Evolutionary conservation across 2,888 invertebrate genomes (phyloP).

Genomic region (Tenthredo distinguenda): DNA sequence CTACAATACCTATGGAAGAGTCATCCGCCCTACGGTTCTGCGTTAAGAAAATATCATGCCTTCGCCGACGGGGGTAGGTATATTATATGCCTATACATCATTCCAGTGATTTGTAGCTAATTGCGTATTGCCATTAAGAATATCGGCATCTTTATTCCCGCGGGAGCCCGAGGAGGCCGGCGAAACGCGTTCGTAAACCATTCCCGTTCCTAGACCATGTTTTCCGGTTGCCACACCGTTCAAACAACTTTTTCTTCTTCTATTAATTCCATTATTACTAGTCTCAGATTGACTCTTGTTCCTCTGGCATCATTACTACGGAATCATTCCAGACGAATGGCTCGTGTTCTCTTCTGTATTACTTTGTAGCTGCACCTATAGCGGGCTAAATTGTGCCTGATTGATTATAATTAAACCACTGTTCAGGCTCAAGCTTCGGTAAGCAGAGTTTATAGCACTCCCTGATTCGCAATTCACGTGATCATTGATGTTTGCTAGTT

Average conservation of each 20-base stretch:
- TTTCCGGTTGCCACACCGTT: not conserved
- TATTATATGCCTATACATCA: slow-evolving; percentile 24
- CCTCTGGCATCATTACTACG: not conserved
- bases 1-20: slow-evolving; percentile 35
- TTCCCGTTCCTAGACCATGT: slow-evolving; percentile 2
- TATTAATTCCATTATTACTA: slow-evolving; percentile 10
- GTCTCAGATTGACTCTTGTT: not conserved
- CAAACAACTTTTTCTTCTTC: not conserved
- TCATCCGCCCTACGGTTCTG: not conserved
- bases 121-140: slow-evolving; percentile 46
- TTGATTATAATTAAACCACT: slow-evolving; percentile 21
- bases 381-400: not conserved
- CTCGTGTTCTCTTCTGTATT: not conserved
- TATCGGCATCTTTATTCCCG: slow-evolving; percentile 1
- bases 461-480: slow-evolving; percentile 24
- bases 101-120: slow-evolving; percentile 49
- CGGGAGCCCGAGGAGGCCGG: slow-evolving; percentile 18
- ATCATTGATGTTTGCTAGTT: slow-evolving; percentile 47
- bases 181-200: slow-evolving; percentile 16
- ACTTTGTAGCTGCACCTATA: not conserved
- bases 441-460: slow-evolving; percentile 24
- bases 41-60: slow-evolving; percentile 5
- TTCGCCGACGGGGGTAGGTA: slow-evolving; percentile 23
- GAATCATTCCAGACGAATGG: not conserved
- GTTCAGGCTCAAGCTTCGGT: not conserved